phyloP scores from a whole-genome alignment of 64 coral and sea anemone genomes.

The Pocillopora damicornis region DNA sequence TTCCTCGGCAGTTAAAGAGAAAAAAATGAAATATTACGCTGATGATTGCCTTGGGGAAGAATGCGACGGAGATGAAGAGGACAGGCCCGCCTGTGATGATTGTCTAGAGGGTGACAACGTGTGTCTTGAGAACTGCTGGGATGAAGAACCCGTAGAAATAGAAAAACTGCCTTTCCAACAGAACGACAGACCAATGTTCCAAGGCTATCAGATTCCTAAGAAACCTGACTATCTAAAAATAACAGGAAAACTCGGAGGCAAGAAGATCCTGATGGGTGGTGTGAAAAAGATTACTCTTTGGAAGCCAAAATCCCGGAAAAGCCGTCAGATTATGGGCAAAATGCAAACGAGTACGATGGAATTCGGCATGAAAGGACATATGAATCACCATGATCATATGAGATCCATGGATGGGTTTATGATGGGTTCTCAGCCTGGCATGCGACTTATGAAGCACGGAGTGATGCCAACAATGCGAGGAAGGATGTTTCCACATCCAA shows the following conservation, averaged over 20 bases:
- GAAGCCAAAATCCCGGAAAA: background rate
- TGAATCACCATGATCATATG: background rate
- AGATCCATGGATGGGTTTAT: background rate
- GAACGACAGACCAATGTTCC: background rate
- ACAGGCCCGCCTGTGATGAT: background rate
- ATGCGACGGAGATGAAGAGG: background rate
- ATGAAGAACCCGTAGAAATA: background rate
- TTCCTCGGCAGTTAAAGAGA: conserved; percentile 28
- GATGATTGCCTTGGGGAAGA: background rate
- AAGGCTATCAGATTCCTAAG: no score
- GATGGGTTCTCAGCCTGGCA: background rate
- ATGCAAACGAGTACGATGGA: background rate
- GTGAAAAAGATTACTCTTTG: background rate
- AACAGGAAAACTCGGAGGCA: background rate
- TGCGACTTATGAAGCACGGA: background rate
- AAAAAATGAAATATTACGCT: background rate
- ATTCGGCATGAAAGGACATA: background rate
- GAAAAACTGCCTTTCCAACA: background rate
- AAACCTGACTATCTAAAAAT: no score
- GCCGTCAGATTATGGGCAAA: background rate
- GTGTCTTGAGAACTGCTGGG: conserved; percentile 5
- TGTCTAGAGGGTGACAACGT: background rate
- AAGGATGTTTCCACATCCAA: background rate
- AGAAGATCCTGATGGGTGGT: background rate
- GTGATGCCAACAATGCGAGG: background rate